Evolutionary conservation across 2,113 vertebrate genomes (phyloP).

Genomic region (Cololabis saira): DNA sequence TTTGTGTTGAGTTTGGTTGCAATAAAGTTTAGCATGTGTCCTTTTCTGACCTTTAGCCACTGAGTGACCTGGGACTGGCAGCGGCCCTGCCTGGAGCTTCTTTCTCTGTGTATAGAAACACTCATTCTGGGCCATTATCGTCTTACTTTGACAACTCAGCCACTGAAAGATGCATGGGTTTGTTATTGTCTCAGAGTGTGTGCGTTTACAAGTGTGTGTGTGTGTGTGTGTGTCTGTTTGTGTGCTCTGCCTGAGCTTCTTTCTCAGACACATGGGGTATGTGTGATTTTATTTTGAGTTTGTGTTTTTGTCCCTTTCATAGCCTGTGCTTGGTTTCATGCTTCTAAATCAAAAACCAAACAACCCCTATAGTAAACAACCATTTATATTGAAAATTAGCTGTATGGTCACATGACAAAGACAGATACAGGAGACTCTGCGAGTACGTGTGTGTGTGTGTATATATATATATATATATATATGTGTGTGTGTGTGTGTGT

Average conservation of each 20-base stretch:
- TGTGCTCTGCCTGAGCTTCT: slow-evolving; percentile 24
- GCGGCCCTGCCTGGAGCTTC: slow-evolving; percentile 40
- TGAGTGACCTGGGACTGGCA: slow-evolving; percentile 50
- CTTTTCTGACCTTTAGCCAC: slow-evolving; percentile 49
- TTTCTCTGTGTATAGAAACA: slow-evolving; percentile 24
- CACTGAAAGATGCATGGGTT: slow-evolving; percentile 65
- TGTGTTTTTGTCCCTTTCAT: slow-evolving; percentile 15
- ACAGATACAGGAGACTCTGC: slow-evolving; percentile 8
- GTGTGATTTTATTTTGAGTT: slow-evolving; percentile 27
- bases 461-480: too few relatives aligned
- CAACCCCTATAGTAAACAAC: slow-evolving; percentile 1
- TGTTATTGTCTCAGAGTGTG: slow-evolving; percentile 32
- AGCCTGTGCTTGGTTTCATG: slow-evolving; percentile 10
- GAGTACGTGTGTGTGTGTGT: not conserved
- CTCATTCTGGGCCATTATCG: slow-evolving; percentile 47
- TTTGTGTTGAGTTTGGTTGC: not conserved
- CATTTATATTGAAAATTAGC: not conserved
- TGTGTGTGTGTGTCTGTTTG: slow-evolving; percentile 33
- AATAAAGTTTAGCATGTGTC: slow-evolving; percentile 1
- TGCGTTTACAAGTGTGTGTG: slow-evolving; percentile 14
- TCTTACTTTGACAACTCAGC: slow-evolving; percentile 40
- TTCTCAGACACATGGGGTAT: slow-evolving; percentile 45
- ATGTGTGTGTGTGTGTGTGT: slow-evolving; percentile 2
- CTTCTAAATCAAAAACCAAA: slow-evolving; percentile 24
- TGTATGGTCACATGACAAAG: slow-evolving; percentile 22